Base-by-base conservation (phyloP, 2,797 vertebrate genomes). In the Cynodonichthys magdalenae region DNA sequence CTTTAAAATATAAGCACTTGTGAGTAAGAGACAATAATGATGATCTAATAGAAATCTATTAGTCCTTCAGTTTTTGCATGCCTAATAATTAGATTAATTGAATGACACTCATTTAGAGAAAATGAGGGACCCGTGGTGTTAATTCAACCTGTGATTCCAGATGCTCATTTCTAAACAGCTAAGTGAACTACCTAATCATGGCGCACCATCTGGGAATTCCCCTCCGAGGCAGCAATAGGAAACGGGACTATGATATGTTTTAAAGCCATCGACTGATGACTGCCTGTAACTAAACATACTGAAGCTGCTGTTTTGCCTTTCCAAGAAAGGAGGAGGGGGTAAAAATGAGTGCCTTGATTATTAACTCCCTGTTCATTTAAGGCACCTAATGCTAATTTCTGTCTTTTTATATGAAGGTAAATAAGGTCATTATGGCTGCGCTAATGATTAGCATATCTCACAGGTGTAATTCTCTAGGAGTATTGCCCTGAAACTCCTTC, bases 371-470 rank as follows among this genome's bases (percentile, higher is more conserved):
- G 74, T 91, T 92, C 87, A 90, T 92, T 92, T 92, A 87, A 83
- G 74, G 77, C 63, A 86, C 80, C 82, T 90, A 88, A 93, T 93
- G 92, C 91, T 92, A 93, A 94, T 94, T 92, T 87, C 80, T 78
- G 81, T 84, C 87, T 93, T 92, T n/a, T 89, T 90, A 90, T 92
- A 91, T 89, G 87, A 93, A 93, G 91, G 92, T 93, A 94, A 94
- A 94, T 94, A 94, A 93, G 93, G 92, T 92, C 90, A 91, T 93
- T 92, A 93, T 80, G 80, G 83, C 79, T 72, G 76, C 82, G 81
- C 82, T 87, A 84, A 86, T 83, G 80, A 94, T 94, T 92, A 91
- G 90, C 93, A 93, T 93, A 91, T 91, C 90, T 92, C 91, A 89
- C 93, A 93, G 92, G 92, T 94, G 93, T 93, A 93, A 89, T 91